phyloP scores from a whole-genome alignment of 1,140 invertebrate genomes.

The Calliopsis andreniformis region DNA sequence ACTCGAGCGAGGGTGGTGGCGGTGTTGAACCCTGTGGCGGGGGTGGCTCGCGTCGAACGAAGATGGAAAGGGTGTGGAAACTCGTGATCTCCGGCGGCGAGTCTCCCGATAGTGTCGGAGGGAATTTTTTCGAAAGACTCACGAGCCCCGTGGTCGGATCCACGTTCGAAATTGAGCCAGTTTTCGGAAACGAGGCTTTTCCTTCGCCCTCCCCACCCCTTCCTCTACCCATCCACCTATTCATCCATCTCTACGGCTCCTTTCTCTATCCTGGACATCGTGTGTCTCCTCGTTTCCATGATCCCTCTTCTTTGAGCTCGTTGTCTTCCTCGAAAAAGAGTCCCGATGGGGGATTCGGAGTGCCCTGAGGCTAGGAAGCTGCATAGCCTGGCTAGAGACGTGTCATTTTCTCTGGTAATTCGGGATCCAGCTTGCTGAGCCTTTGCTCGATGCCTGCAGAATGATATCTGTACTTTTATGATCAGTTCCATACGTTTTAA shows the following conservation, averaged over 20 bases:
- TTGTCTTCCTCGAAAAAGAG: background rate
- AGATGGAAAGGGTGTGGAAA: constrained; percentile 45
- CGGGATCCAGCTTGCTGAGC: background rate
- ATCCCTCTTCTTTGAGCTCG: constrained; percentile 1
- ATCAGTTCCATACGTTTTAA: background rate
- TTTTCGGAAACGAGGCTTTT: constrained; percentile 49
- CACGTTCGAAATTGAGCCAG: constrained; percentile 60
- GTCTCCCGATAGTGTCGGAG: constrained; percentile 31
- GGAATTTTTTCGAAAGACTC: constrained; percentile 59
- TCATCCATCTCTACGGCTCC: background rate
- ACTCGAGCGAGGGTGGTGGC: constrained; percentile 57
- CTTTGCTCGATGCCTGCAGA: background rate
- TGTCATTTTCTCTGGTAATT: background rate
- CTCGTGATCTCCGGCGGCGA: constrained; percentile 51
- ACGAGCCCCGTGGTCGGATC: constrained; percentile 2
- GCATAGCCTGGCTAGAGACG: background rate
- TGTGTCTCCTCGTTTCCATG: background rate
- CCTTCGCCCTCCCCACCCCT: background rate
- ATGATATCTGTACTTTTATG: background rate
- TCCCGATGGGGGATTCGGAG: background rate
- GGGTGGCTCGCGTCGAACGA: constrained; percentile 34
- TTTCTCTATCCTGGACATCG: background rate
- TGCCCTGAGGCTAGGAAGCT: background rate
- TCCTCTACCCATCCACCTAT: background rate
- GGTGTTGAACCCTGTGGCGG: constrained; percentile 49